Evolutionary conservation across 2,797 vertebrate species (phyloP), one percentile per base, ranked within the genome.

Genomic region (Allobates femoralis): DNA sequence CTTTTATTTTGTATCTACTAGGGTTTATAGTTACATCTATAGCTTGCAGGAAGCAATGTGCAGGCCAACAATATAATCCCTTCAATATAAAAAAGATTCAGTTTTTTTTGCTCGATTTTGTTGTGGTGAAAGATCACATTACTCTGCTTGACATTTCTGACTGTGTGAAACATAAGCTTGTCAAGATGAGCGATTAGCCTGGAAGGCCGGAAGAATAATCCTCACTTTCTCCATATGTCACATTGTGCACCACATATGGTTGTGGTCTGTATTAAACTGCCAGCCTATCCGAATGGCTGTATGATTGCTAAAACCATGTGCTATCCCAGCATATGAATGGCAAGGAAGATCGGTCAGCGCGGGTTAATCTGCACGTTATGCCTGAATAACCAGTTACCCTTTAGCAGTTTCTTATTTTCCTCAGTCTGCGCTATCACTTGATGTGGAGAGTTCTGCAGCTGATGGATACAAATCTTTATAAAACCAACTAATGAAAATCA

Each of bases 131-230:
- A 88, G 32, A 84, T 88, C 55, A 55, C 67, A 76, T 81, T 85
- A 71, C 71, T 81, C 78, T 81, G 74, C 58, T 26, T 88, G 83
- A 50, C 83, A 88, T 76, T 85, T 85, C 60, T 34, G 34, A 58
- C 60, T 81, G 87, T 81, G 83, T 85, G 66, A 88, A 84, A 85
- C 83, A 88, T 84, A 88, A 84, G 77, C 83, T 88, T 88, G 87
- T 88, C 87, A 88, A 67, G 51, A 88, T 85, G 87, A 88, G 83
- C 75, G 75, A 88, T 88, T 81, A 67, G 46, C 80, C 79, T 77
- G 78, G 32, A 81, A 69, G 60, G 78, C 51, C 62, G 23, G 73
- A 88, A 85, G 51, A 88, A 81, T 88, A 88, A 81, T 81, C 71
- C 62, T 26, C 71, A 69, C 71, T 85, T 84, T 34, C 78, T 81